Evolutionary conservation across 2,797 vertebrate species (phyloP).

Genomic region (Coregonus ussuriensis): DNA sequence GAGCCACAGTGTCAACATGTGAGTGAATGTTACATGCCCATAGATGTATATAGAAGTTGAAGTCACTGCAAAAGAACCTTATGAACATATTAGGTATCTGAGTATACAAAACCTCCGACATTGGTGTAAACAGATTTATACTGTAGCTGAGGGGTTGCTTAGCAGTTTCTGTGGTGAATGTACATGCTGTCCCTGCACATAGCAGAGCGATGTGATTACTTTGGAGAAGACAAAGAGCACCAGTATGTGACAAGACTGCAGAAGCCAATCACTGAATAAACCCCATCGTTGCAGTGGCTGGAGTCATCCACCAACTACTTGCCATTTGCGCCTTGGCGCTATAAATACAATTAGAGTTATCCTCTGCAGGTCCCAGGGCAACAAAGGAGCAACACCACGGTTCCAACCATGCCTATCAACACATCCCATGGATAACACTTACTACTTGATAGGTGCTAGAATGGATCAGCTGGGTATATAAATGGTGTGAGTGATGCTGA

Average conservation of each 20-base stretch:
- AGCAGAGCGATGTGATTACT: slow-evolving; percentile 56
- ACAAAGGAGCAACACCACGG: slow-evolving; percentile 49
- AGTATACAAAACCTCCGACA: background rate
- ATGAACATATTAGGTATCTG: background rate
- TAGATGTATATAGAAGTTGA: background rate
- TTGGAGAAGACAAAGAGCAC: slow-evolving; percentile 59
- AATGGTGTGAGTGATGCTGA: slow-evolving; percentile 43
- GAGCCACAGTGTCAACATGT: too few species aligned
- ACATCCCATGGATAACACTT: slow-evolving; percentile 57
- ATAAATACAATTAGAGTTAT: slow-evolving; percentile 73
- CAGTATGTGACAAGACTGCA: slow-evolving; percentile 74
- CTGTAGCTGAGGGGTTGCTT: background rate
- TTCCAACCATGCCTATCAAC: slow-evolving; percentile 44
- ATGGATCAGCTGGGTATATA: slow-evolving; percentile 59
- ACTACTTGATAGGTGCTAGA: slow-evolving; percentile 55
- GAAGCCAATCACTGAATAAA: slow-evolving; percentile 57
- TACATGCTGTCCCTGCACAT: slow-evolving; percentile 47
- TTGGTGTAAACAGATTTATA: slow-evolving; percentile 3
- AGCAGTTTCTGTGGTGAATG: slow-evolving; percentile 29
- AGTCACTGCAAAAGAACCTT: background rate
- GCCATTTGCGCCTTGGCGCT: slow-evolving; percentile 63
- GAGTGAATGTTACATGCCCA: background rate
- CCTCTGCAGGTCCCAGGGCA: slow-evolving; percentile 39
- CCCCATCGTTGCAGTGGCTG: slow-evolving; percentile 42
- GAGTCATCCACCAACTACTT: slow-evolving; percentile 70